A percentile compares a stretch with the other conserved stretches of the same genome.
phyloP scores from a whole-genome alignment of 2,888 invertebrate species.

The Campoplex capitator region DNA sequence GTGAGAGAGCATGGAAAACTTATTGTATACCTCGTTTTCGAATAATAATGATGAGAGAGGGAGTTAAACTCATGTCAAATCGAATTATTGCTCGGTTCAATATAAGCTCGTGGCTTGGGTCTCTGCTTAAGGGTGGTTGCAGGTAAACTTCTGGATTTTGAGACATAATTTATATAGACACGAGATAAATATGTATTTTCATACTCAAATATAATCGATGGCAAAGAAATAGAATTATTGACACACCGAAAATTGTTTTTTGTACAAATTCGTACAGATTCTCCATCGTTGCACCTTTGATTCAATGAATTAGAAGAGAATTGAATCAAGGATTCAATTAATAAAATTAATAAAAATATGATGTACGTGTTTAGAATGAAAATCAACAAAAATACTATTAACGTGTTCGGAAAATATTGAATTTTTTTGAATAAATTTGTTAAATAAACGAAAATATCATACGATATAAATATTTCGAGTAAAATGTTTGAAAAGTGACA shows the following conservation, averaged over 20 bases:
- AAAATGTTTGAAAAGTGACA: not conserved
- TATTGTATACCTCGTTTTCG: constrained; percentile 60
- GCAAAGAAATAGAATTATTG: not conserved
- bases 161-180: not conserved
- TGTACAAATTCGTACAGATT: not conserved
- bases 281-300: not conserved
- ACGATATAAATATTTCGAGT: not conserved
- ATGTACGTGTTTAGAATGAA: too few relatives aligned
- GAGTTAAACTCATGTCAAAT: constrained; percentile 77
- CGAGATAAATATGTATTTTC: not conserved
- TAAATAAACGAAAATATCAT: not conserved
- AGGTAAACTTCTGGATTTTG: not conserved
- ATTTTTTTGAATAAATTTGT: not conserved
- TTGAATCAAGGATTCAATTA: not conserved
- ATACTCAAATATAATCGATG: not conserved
- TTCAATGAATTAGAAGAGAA: not conserved
- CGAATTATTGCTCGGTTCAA: constrained; percentile 74
- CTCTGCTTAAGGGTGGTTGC: not conserved
- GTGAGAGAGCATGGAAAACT: constrained; percentile 49
- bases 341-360: too few relatives aligned
- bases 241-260: not conserved
- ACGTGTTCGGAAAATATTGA: not conserved
- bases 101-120: constrained; percentile 24
- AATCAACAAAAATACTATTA: not conserved
- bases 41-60: constrained; percentile 64